A percentile compares a stretch with the other conserved stretches of the same genome.
These are phyloP conservation scores for Artibeus jamaicensis DNA, from an alignment of 2,797 vertebrate genomes.

Conservation along the genomic window DNA sequence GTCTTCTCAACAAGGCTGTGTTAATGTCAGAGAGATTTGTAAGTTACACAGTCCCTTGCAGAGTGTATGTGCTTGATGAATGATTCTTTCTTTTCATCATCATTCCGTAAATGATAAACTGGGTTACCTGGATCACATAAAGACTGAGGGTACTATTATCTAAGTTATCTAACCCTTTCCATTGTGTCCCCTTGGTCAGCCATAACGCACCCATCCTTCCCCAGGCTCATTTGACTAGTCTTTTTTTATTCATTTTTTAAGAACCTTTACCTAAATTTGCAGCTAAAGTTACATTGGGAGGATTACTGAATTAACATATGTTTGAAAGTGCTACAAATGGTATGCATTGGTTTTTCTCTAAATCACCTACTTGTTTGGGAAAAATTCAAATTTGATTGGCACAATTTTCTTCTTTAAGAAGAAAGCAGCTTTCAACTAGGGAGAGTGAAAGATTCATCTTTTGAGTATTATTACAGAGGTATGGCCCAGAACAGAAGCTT, in stretches of 20 bases:
- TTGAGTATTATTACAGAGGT: background rate
- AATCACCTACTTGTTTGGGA: slow-evolving; percentile 49
- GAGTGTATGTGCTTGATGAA: background rate
- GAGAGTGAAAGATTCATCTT: slow-evolving; percentile 43
- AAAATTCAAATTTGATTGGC: slow-evolving; percentile 57
- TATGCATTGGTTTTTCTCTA: background rate
- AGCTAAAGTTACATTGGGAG: slow-evolving; percentile 25
- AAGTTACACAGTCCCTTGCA: background rate
- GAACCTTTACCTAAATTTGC: background rate
- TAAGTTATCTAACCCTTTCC: background rate
- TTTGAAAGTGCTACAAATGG: slow-evolving; percentile 22
- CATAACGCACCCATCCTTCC: background rate
- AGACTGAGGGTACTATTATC: background rate
- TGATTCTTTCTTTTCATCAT: background rate
- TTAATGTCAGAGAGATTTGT: background rate
- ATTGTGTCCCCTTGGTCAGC: background rate
- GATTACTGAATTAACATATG: slow-evolving; percentile 25
- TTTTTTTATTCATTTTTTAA: background rate
- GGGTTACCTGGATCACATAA: background rate
- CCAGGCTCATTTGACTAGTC: background rate
- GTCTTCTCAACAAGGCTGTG: background rate
- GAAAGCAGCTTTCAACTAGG: slow-evolving; percentile 17
- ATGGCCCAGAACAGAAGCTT: background rate
- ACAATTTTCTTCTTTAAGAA: slow-evolving; percentile 24
- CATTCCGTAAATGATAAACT: background rate